Evolutionary conservation across 2,113 vertebrate species (phyloP).

Genomic region (Daphoenositta chrysoptera): DNA sequence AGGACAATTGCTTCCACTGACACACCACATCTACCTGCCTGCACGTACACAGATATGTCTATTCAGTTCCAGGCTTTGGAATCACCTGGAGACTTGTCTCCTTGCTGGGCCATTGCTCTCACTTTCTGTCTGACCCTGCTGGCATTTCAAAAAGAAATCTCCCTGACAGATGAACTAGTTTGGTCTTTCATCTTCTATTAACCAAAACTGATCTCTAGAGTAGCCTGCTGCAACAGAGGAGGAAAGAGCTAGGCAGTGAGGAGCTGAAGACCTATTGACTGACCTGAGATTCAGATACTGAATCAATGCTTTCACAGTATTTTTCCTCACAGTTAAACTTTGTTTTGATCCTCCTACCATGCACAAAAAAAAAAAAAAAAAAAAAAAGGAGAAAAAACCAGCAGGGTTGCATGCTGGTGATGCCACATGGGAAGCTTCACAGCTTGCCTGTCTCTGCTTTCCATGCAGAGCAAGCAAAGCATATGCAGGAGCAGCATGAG

Average conservation of each 20-base stretch:
- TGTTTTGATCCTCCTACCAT: neutral
- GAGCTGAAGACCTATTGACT: neutral
- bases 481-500: neutral
- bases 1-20: neutral
- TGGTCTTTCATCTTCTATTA: neutral
- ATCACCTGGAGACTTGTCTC: neutral
- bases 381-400: neutral
- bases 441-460: neutral
- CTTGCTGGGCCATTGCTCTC: neutral
- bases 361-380: neutral
- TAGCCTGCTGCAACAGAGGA: neutral
- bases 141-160: neutral
- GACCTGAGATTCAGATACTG: neutral
- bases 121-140: neutral
- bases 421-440: neutral
- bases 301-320: neutral
- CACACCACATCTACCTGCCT: neutral
- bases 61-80: neutral
- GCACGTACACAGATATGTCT: accelerated
- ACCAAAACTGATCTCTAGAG: neutral
- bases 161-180: neutral
- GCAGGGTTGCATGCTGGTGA: accelerated
- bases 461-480: neutral
- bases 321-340: neutral
- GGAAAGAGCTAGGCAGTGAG: neutral